phyloP scores from a whole-genome alignment of 2,113 vertebrate species.

The Myiozetetes cayanensis region DNA sequence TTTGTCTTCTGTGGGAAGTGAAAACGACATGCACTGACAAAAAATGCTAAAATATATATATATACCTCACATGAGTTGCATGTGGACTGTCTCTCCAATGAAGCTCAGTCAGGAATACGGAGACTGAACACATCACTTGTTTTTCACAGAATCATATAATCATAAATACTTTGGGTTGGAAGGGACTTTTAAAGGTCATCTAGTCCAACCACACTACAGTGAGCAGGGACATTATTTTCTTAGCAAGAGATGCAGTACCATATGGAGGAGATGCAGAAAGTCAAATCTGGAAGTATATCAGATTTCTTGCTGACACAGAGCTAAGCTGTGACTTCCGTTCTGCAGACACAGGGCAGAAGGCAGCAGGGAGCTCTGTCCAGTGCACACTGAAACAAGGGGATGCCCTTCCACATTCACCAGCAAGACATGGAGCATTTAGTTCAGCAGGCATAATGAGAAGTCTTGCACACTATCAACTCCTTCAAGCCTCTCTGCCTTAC shows the following conservation, averaged over 20 bases:
- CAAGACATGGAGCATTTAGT: neutral
- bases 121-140: neutral
- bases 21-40: neutral
- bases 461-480: neutral
- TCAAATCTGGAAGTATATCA: neutral
- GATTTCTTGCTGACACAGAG: neutral
- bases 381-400: neutral
- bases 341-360: neutral
- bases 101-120: neutral
- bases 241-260: neutral
- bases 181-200: neutral
- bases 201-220: neutral
- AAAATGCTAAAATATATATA: neutral
- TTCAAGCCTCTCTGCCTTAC: neutral
- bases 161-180: neutral
- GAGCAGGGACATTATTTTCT: neutral
- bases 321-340: neutral
- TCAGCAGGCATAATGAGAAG: neutral
- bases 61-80: neutral
- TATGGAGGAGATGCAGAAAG: neutral
- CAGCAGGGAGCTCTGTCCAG: neutral
- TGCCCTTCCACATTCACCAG: neutral
- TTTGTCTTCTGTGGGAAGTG: rapidly evolving
- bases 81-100: rapidly evolving
- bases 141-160: neutral